A percentile compares a stretch with the other conserved stretches of the same genome.
Evolutionary conservation across 2,888 invertebrate species (phyloP).

Genomic region (Phragmatobia fuliginosa): DNA sequence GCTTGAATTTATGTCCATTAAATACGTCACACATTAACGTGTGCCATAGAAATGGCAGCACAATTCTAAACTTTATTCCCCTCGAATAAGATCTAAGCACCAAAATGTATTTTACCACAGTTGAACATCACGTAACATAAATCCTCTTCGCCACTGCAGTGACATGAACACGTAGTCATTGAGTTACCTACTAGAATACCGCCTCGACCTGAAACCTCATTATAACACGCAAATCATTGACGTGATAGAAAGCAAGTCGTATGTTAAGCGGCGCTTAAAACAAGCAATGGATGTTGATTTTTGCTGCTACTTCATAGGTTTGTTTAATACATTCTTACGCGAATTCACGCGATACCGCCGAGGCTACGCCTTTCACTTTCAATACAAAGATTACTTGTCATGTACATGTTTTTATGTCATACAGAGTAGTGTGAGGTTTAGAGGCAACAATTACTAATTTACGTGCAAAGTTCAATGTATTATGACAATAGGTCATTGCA

Average conservation of each 20-base stretch:
- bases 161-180: conserved; percentile 50
- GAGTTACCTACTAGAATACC: conserved; percentile 32
- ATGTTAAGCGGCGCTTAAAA: conserved; percentile 25
- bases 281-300: conserved; percentile 39
- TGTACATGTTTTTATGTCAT: conserved; percentile 50
- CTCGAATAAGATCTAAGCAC: conserved; percentile 28
- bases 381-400: conserved; percentile 54
- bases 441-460: conserved; percentile 34
- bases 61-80: conserved; percentile 32
- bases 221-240: conserved; percentile 38
- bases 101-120: conserved; percentile 31
- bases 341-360: conserved; percentile 55
- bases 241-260: conserved; percentile 22
- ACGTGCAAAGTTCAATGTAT: conserved; percentile 43
- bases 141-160: conserved; percentile 48
- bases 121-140: conserved; percentile 50
- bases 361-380: conserved; percentile 71
- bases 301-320: conserved; percentile 16
- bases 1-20: conserved; percentile 37
- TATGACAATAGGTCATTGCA: conserved; percentile 25
- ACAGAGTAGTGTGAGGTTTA: conserved; percentile 36
- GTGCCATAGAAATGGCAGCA: conserved; percentile 7
- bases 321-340: conserved; percentile 52
- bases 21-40: conserved; percentile 26
- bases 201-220: conserved; percentile 6